phyloP scores from a whole-genome alignment of 2,797 vertebrate species.

The Anguilla pacifica region DNA sequence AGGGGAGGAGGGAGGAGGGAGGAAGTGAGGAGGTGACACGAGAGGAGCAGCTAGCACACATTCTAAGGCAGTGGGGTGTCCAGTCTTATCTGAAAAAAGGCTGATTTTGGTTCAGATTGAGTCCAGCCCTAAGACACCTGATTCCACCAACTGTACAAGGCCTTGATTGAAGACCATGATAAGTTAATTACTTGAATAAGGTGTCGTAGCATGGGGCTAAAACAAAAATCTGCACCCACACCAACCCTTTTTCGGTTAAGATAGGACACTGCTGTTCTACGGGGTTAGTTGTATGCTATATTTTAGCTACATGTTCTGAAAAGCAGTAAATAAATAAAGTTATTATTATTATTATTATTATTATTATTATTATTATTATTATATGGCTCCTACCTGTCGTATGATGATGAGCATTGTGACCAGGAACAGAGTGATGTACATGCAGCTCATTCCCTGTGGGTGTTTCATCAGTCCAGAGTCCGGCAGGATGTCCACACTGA shows the following conservation, averaged over 20 bases:
- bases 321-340: too few species aligned
- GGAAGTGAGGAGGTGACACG: neutral
- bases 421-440: constrained; percentile 90
- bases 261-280: neutral
- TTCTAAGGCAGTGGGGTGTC: neutral
- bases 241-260: neutral
- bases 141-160: neutral
- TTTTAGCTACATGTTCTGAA: too few species aligned
- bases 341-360: too few species aligned
- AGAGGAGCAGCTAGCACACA: neutral
- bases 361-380: too few species aligned
- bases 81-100: neutral
- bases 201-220: neutral
- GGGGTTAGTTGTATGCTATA: neutral
- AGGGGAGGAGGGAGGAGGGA: neutral
- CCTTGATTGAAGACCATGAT: neutral
- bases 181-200: neutral
- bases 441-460: constrained; percentile 78
- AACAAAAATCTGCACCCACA: neutral
- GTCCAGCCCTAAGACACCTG: neutral
- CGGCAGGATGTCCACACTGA: constrained; percentile 40
- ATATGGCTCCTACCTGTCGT: constrained; percentile 77
- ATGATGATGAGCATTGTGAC: constrained; percentile 87
- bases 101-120: neutral
- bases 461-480: constrained; percentile 71